Base-by-base conservation (phyloP, 2,888 invertebrate species). In the Agapostemon virescens region DNA sequence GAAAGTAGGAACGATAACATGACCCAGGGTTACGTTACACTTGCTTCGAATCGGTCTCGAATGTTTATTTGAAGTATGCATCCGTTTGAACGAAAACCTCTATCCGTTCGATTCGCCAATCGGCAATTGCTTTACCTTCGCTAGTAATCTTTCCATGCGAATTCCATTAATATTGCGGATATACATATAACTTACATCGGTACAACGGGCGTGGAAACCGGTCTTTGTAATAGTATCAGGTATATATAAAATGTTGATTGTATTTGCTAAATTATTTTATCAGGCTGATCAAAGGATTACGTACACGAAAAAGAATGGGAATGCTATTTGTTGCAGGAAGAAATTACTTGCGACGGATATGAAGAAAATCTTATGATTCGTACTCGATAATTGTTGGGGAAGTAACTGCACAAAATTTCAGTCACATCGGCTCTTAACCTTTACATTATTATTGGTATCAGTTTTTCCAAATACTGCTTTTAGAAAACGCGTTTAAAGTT, bases 11-110 rank as follows among this genome's bases (percentile, higher is more conserved):
- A 70, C 61, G 67, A 76, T 69, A 83, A 45, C n/a, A 61, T 23
- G 9, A 76, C 40, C 55, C 72, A 33, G 40, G 58, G 72, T 80
- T 77, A 69, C 52, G 64, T 70, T 77, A 58, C 71, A 66, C 36
- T 86, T 64, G 69, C 63, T 26, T 23, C 33, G 23, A 26, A 52
- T 52, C n/a, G n/a, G 42, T 38, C 38, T 26, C 36, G 33, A 49
- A 30, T 36, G 30, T 58, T 42, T 42, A 33, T 73, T 78, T 36
- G n/a, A 11, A 42, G n/a, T n/a, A 42, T 64, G 6, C 26, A 55
- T 69, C 30, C 30, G 26, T 1, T 38, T 5, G 17, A 68, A 55
- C 15, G 45, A 49, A 66, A 45, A 45, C 45, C 1, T 13, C 55
- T 17, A 15, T 13, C 36, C 23, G n/a, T 67, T 20, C 69, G 17